A percentile compares a stretch with the other conserved stretches of the same genome.
Evolutionary conservation across 2,888 invertebrate species (phyloP).

Genomic region (Callosobruchus maculatus): DNA sequence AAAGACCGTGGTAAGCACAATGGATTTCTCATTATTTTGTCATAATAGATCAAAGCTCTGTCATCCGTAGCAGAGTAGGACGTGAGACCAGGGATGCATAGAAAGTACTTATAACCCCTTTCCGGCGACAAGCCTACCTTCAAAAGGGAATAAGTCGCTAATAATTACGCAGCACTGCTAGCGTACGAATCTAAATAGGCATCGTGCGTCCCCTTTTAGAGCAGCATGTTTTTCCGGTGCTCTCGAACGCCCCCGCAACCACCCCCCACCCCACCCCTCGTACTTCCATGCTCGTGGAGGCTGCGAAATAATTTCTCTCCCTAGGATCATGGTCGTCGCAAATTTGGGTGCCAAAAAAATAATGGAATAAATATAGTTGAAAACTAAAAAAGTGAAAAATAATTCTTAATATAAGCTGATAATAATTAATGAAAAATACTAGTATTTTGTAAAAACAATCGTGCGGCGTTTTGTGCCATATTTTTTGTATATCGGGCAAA

Average conservation of each 20-base stretch:
- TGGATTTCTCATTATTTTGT: background rate
- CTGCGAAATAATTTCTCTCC: background rate
- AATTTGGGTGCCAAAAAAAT: background rate
- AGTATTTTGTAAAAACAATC: too few relatives aligned
- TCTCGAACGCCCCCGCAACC: constrained; percentile 12
- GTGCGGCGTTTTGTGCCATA: too few relatives aligned
- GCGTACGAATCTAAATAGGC: background rate
- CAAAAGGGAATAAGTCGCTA: background rate
- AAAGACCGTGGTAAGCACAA: too few relatives aligned
- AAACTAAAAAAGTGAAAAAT: too few relatives aligned
- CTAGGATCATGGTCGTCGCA: background rate
- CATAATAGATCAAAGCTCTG: background rate
- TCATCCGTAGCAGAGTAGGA: background rate
- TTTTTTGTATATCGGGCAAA: too few relatives aligned
- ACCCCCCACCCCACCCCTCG: background rate
- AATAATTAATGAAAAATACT: too few relatives aligned
- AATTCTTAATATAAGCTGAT: too few relatives aligned
- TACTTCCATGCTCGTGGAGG: background rate
- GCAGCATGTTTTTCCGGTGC: background rate
- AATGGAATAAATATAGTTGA: too few relatives aligned
- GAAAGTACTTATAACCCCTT: background rate
- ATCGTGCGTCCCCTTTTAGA: background rate
- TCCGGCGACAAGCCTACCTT: background rate
- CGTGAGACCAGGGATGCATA: background rate
- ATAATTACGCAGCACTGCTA: background rate